phyloP scores from a whole-genome alignment of 2,113 vertebrate species.

The Taurulus bubalis region DNA sequence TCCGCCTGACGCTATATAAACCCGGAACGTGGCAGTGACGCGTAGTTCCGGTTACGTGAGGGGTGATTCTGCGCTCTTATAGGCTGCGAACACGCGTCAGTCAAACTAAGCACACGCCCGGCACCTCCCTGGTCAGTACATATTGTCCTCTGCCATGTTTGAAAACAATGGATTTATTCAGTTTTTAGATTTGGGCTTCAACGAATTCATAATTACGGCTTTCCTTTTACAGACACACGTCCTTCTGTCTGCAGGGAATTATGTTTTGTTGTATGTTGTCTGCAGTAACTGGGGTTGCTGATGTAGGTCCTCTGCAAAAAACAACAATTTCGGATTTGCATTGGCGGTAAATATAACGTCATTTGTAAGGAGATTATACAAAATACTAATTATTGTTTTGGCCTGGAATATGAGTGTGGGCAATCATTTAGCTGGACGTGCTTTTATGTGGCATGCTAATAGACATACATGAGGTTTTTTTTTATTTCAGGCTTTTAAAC shows the following conservation, averaged over 20 bases:
- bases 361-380: neutral
- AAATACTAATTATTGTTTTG: neutral
- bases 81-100: conserved; percentile 37
- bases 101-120: conserved; percentile 11
- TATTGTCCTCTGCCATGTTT: conserved; percentile 30
- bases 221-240: neutral
- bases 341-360: neutral
- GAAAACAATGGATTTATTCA: neutral
- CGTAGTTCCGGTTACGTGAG: conserved; percentile 48
- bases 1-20: conserved; percentile 80
- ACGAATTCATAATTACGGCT: neutral
- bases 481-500: neutral
- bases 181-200: neutral
- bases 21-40: conserved; percentile 34
- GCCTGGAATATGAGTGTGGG: neutral
- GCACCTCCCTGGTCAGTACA: neutral
- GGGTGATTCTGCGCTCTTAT: conserved; percentile 1
- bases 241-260: too few species aligned
- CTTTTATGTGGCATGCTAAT: neutral
- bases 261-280: too few species aligned
- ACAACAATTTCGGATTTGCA: neutral
- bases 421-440: neutral
- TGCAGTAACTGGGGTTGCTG: neutral
- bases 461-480: neutral
- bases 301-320: neutral